Evolutionary conservation across 2,888 invertebrate species (phyloP).

Genomic region (Zootermopsis nevadensis): DNA sequence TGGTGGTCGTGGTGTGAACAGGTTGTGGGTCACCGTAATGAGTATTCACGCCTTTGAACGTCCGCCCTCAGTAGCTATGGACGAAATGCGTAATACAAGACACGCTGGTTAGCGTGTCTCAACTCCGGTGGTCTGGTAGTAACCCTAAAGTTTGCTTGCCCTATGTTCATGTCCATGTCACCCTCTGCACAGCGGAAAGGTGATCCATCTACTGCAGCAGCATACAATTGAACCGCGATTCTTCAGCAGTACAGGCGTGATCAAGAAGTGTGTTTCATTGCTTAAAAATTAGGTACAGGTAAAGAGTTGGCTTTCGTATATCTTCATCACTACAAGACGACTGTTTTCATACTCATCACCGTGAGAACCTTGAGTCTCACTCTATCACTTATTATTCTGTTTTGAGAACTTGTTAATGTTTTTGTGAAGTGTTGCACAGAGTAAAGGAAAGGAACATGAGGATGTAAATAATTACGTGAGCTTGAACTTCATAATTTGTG

Average conservation of each 20-base stretch:
- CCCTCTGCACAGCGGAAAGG: slow-evolving; percentile 19
- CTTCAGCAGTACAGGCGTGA: not conserved
- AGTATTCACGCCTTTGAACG: not conserved
- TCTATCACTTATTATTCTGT: too few species aligned
- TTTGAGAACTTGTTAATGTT: too few species aligned
- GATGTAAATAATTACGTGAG: too few species aligned
- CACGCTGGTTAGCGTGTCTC: slow-evolving; percentile 14
- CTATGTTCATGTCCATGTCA: slow-evolving; percentile 17
- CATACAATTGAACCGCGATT: not conserved
- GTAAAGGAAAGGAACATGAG: too few species aligned
- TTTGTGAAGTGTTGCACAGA: too few species aligned
- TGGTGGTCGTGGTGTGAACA: not conserved
- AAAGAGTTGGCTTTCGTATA: too few species aligned
- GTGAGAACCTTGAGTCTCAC: too few species aligned
- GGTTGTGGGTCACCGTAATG: not conserved
- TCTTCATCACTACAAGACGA: too few species aligned
- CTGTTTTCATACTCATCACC: too few species aligned
- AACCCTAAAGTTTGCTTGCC: not conserved
- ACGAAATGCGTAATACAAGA: slow-evolving; percentile 11
- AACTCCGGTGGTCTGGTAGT: slow-evolving; percentile 7
- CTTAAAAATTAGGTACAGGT: too few species aligned
- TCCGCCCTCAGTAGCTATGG: slow-evolving; percentile 3
- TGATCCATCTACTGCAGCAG: not conserved
- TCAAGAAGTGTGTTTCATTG: not conserved
- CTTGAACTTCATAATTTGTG: too few species aligned